Evolutionary conservation across 2,888 invertebrate species (phyloP), one percentile per base, ranked within the genome.

Genomic region (Nomada ruficornis): DNA sequence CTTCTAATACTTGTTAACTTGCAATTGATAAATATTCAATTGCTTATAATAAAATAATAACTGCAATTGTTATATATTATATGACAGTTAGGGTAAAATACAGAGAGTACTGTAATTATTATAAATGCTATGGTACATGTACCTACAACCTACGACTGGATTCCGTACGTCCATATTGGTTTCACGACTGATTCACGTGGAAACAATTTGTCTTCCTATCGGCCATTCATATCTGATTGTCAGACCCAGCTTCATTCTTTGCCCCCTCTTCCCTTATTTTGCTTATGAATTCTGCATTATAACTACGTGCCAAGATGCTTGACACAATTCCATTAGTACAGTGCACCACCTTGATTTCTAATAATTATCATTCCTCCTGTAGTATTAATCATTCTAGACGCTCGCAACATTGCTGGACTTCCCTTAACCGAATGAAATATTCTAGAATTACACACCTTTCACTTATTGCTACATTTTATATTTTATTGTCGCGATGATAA

Each of bases 121-220:
- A 23, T 36, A 18, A 1, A 68, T 55, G 68, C 18, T 55, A 10
- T 26, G 10, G 15, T 20, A 13, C 54, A 54, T 23, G 23, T 26
- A 18, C 65, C 36, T 36, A 1, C 69, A 20, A 47, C 59, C 59
- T 26, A 70, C 69, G 69, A 59, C 29, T 29, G 44, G 47, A 70
- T 70, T 59, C 69, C 69, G 15, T 47, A 47, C n/a, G 57, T 47
- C 69, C 59, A 47, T 59, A 69, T 29, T 29, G 26, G 29, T 26
- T 47, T 59, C 69, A 59, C n/a, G 47, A 59, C 59, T 70, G 69
- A 70, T 59, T 70, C 69, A 70, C 59, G 44, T 29, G 47, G 47
- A 59, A 70, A 70, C 59, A 70, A 70, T 70, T 70, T 70, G 44
- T 70, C 69, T 62, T 62, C 23, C 62, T 71, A 62, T 71, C 36